Conservation (phyloP, 2,113 vertebrate genomes). For the Amia ocellicauda region DNA sequence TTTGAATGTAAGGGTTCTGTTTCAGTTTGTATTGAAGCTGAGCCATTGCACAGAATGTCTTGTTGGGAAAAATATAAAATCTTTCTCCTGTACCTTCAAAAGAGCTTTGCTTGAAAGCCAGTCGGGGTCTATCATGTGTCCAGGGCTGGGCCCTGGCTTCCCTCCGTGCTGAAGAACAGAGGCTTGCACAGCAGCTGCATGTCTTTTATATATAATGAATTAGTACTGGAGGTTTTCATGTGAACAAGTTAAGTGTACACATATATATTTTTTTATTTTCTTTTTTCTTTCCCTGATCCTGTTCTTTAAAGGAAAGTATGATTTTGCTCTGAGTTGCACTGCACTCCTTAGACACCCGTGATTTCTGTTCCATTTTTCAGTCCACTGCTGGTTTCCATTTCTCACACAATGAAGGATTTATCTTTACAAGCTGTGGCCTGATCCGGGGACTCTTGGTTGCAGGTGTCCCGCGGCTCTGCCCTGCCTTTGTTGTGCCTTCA, state of each 20-base stretch:
- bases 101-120: not conserved
- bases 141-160: not conserved
- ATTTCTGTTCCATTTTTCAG: not conserved
- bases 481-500: no score
- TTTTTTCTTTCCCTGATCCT: not conserved
- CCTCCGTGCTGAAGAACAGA: not conserved
- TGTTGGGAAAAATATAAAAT: not conserved
- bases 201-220: conserved; percentile 10
- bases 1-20: no score
- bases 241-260: not conserved
- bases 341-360: not conserved
- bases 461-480: not conserved
- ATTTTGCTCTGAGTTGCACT: not conserved
- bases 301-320: not conserved
- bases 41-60: not conserved
- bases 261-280: not conserved
- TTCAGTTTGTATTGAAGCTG: no score
- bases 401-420: not conserved
- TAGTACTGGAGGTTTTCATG: conserved; percentile 5
- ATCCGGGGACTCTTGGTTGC: not conserved
- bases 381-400: not conserved
- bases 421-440: not conserved
- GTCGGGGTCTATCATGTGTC: not conserved
- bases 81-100: not conserved
- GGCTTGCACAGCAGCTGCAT: not conserved